Conservation (phyloP, 1,140 invertebrate genomes). For the Latrodectus geometricus region DNA sequence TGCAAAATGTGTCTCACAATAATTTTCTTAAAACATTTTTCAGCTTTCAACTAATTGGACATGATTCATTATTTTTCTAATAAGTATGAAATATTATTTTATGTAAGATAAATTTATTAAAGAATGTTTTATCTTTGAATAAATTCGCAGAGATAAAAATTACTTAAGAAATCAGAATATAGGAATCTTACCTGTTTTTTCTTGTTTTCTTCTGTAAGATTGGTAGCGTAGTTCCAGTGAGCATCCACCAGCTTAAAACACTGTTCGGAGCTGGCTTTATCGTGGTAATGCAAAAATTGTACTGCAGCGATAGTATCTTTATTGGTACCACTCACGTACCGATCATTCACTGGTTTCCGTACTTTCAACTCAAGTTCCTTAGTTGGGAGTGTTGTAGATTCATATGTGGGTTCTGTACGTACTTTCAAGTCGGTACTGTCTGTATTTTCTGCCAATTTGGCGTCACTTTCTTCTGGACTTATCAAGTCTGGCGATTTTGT, state of each 20-base stretch:
- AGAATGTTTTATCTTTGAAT: no score
- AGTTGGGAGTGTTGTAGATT: no score
- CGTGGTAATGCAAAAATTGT: conserved; percentile 54
- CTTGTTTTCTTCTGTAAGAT: conserved; percentile 64
- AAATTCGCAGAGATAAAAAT: not conserved
- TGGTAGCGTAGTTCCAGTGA: conserved; percentile 65
- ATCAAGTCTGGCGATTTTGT: not conserved
- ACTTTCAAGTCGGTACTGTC: not conserved
- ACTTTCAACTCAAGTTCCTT: not conserved
- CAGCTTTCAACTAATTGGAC: no score
- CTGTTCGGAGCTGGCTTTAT: conserved; percentile 50
- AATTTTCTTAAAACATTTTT: no score
- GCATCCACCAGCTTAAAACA: conserved; percentile 61
- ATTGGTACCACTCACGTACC: conserved; percentile 52
- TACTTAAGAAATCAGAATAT: not conserved
- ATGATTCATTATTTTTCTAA: no score
- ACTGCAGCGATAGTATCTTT: conserved; percentile 46
- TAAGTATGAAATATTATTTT: no score
- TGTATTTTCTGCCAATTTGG: not conserved
- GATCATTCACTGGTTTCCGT: not conserved
- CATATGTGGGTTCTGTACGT: no score
- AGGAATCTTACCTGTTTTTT: conserved; percentile 59
- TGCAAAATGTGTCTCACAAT: no score
- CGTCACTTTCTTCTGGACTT: not conserved
- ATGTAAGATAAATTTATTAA: no score